These are phyloP conservation scores for Sanderia malayensis DNA, from an alignment of 30 jellyfish, hydroid and myxozoan species.

Conservation along the genomic window DNA sequence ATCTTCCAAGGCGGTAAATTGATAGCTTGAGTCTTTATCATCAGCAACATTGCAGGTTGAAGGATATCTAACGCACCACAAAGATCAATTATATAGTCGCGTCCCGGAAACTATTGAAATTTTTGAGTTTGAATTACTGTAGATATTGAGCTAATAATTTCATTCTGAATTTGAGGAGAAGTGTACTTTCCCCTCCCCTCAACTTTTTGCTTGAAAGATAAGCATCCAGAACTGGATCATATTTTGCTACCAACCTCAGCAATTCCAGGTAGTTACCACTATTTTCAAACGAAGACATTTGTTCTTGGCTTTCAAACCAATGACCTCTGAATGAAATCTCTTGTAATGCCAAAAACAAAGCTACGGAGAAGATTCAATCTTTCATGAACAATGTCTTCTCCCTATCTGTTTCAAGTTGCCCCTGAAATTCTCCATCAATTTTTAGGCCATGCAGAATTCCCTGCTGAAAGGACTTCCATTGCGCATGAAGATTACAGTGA, in stretches of 20 bases:
- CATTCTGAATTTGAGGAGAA: constrained; percentile 60
- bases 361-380: constrained; percentile 29
- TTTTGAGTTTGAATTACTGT: constrained; percentile 52
- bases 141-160: constrained; percentile 37
- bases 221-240: constrained; percentile 45
- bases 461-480: constrained; percentile 33
- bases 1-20: constrained; percentile 22
- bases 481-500: background rate
- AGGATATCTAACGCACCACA: constrained; percentile 7
- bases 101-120: constrained; percentile 14
- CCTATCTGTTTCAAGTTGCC: constrained; percentile 26
- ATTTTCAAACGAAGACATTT: too few species aligned
- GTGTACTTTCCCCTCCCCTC: constrained; percentile 47
- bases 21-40: constrained; percentile 7
- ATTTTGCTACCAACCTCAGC: constrained; percentile 46
- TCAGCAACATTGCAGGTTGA: constrained; percentile 3
- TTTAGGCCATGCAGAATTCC: constrained; percentile 18
- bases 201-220: constrained; percentile 56
- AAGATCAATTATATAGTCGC: constrained; percentile 6
- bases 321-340: constrained; percentile 53
- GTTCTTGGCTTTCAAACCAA: constrained; percentile 49
- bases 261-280: constrained; percentile 59
- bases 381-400: constrained; percentile 25
- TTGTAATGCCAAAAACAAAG: constrained; percentile 58
- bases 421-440: constrained; percentile 21